phyloP scores from a whole-genome alignment of 92 coral and sea anemone species.

The Heteractis magnifica region DNA sequence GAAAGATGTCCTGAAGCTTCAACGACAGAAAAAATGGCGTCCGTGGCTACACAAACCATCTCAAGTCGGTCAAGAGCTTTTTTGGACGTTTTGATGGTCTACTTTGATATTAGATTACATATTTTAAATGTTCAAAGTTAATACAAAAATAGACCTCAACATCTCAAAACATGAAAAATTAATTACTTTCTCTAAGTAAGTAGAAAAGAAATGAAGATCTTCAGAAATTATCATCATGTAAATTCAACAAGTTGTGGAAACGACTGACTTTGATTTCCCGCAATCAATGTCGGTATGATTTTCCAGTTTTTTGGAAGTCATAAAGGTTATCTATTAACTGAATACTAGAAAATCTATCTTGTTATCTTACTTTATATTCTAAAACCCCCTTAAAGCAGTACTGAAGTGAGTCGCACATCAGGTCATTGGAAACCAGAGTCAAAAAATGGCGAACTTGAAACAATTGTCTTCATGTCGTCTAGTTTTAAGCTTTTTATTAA shows the following conservation, averaged over 20 bases:
- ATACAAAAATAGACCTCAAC: background rate
- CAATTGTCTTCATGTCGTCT: background rate
- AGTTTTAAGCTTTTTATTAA: background rate
- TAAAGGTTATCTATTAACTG: background rate
- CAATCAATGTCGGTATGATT: background rate
- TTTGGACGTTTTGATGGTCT: background rate
- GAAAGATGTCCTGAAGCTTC: background rate
- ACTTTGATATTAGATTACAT: background rate
- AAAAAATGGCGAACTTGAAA: background rate
- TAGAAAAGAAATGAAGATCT: background rate
- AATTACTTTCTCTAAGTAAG: background rate
- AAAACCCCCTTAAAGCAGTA: background rate
- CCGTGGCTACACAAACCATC: background rate
- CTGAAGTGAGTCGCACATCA: background rate
- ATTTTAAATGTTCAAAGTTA: conserved; percentile 1
- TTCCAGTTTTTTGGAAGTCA: background rate
- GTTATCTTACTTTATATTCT: background rate
- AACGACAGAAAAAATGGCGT: background rate
- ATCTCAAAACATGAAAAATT: conserved; percentile 1
- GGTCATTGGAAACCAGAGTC: background rate
- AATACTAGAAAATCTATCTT: background rate
- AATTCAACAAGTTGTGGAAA: background rate
- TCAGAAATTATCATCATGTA: background rate
- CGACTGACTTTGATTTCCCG: background rate
- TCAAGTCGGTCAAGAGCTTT: background rate